phyloP scores from a whole-genome alignment of 2,888 invertebrate genomes.

The Drosophila kuntzei region DNA sequence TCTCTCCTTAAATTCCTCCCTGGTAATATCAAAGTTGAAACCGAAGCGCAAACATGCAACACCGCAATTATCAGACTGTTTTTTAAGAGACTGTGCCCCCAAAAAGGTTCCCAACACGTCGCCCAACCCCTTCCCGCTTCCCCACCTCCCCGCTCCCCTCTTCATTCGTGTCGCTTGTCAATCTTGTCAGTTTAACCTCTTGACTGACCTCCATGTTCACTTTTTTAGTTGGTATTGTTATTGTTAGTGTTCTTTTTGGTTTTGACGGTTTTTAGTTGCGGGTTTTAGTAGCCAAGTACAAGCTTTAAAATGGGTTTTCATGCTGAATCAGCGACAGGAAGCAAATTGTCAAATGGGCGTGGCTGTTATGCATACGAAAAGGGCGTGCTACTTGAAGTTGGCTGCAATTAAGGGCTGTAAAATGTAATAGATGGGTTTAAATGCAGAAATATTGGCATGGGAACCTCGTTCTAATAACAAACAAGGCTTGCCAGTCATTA shows the following conservation, averaged over 20 bases:
- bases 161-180: constrained; percentile 66
- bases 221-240: constrained; percentile 48
- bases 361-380: constrained; percentile 23
- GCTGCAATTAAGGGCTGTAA: constrained; percentile 16
- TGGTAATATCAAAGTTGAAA: constrained; percentile 74
- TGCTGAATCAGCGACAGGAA: constrained; percentile 25
- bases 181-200: constrained; percentile 80
- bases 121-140: neutral
- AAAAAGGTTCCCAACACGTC: constrained; percentile 58
- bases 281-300: constrained; percentile 19
- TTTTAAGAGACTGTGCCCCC: constrained; percentile 11
- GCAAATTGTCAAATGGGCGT: constrained; percentile 43
- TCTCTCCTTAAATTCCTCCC: neutral
- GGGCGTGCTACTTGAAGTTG: constrained; percentile 19
- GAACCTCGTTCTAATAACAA: neutral
- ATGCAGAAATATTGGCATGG: constrained; percentile 2
- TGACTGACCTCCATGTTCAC: constrained; percentile 67
- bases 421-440: neutral
- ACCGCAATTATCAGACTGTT: constrained; percentile 67
- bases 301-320: constrained; percentile 16
- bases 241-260: constrained; percentile 29
- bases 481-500: neutral
- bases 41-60: constrained; percentile 66
- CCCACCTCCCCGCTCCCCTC: neutral
- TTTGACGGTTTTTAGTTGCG: constrained; percentile 23